Evolutionary conservation across 2,113 vertebrate species (phyloP).

Genomic region (Entomyzon cyanotis): DNA sequence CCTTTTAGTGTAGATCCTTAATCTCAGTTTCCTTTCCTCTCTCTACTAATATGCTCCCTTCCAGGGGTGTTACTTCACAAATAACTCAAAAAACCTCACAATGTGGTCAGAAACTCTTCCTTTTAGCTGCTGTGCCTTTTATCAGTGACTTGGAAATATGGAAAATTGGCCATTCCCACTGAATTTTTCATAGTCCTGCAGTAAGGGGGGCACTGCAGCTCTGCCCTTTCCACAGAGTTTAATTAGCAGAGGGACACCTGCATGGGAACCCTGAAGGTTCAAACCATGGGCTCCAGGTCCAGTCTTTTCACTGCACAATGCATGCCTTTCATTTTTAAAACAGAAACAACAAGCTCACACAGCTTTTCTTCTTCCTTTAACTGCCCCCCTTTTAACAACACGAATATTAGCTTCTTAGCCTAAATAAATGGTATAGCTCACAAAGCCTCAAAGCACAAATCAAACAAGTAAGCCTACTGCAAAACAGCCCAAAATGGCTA

Average conservation of each 20-base stretch:
- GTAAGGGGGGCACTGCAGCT: not conserved
- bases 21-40: not conserved
- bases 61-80: not conserved
- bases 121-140: not conserved
- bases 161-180: not conserved
- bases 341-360: not conserved
- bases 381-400: not conserved
- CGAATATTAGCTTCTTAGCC: conserved; percentile 7
- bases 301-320: not conserved
- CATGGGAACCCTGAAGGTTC: not conserved
- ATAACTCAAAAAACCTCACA: not conserved
- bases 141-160: not conserved
- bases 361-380: not conserved
- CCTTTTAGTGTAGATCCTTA: not conserved
- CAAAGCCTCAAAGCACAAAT: conserved; percentile 2
- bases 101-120: not conserved
- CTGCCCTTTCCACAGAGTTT: not conserved
- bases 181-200: not conserved
- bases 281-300: fast-evolving
- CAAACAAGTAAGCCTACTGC: not conserved
- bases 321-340: not conserved
- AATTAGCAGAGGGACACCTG: not conserved
- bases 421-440: conserved; percentile 22
- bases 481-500: not conserved
- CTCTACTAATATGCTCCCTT: not conserved